phyloP scores from a whole-genome alignment of 2,888 invertebrate species.

The Dynastes hyllus region DNA sequence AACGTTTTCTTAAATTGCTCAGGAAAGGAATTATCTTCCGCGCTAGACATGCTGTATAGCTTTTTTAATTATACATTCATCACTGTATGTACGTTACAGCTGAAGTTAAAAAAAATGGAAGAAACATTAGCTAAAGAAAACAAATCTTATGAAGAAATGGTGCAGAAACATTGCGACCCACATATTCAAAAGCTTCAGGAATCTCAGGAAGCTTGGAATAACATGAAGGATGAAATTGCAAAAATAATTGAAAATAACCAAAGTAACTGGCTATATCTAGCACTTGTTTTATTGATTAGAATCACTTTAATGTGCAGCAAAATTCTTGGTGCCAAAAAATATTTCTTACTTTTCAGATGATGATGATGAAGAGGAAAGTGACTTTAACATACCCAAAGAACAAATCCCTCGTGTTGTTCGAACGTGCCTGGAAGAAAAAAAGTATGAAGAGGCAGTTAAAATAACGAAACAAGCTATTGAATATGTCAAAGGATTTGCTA shows the following conservation, averaged over 20 bases:
- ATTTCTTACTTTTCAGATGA: constrained; percentile 50
- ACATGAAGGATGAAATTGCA: constrained; percentile 73
- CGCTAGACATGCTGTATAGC: too few relatives aligned
- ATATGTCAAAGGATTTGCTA: constrained; percentile 50
- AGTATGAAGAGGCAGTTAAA: constrained; percentile 74
- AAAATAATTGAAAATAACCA: constrained; percentile 72
- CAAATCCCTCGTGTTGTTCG: constrained; percentile 65
- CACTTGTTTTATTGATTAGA: background rate
- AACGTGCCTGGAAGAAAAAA: constrained; percentile 70
- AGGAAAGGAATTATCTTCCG: too few relatives aligned
- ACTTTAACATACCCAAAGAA: constrained; percentile 50
- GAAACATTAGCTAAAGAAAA: constrained; percentile 72
- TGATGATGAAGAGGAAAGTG: constrained; percentile 56
- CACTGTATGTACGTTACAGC: constrained; percentile 61
- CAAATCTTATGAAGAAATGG: constrained; percentile 56
- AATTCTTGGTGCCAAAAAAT: background rate
- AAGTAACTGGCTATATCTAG: constrained; percentile 3
- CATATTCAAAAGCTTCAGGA: constrained; percentile 64
- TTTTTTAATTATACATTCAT: too few relatives aligned
- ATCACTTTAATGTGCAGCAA: background rate
- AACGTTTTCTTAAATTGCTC: too few relatives aligned
- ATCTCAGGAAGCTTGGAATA: constrained; percentile 72
- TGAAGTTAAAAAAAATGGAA: constrained; percentile 71
- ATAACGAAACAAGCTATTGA: constrained; percentile 55
- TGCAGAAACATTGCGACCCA: constrained; percentile 28